Conservation (phyloP, 1,140 invertebrate genomes). For the Drosophila auraria region DNA sequence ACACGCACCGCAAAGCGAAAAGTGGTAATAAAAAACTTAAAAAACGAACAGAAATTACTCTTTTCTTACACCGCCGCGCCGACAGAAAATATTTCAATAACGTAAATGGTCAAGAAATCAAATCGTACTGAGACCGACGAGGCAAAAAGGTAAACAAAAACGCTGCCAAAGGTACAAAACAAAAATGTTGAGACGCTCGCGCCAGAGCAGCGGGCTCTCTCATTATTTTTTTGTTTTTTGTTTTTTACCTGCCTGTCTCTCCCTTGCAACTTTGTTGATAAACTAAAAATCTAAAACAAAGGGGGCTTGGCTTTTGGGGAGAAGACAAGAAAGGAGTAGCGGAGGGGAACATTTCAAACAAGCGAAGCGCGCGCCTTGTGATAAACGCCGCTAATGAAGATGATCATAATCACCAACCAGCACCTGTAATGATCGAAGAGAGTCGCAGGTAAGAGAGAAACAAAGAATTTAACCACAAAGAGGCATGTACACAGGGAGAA, state of each 20-base stretch:
- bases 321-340: conserved; percentile 11
- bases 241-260: conserved; percentile 10
- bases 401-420: conserved; percentile 38
- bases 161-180: conserved; percentile 72
- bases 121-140: conserved; percentile 61
- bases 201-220: conserved; percentile 14
- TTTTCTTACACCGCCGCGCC: conserved; percentile 21
- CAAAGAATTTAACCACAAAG: conserved; percentile 11
- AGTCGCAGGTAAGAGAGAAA: conserved; percentile 50
- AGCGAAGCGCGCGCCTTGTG: conserved; percentile 56
- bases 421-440: conserved; percentile 34
- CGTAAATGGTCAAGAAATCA: conserved; percentile 83
- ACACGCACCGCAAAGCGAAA: conserved; percentile 55
- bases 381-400: conserved; percentile 69
- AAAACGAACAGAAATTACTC: conserved; percentile 15
- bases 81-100: conserved; percentile 69
- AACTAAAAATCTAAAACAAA: conserved; percentile 66
- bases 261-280: conserved; percentile 73
- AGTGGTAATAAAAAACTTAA: conserved; percentile 13
- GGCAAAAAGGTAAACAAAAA: conserved; percentile 81
- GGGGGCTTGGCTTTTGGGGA: conserved; percentile 23
- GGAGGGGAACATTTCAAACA: conserved; percentile 19
- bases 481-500: conserved; percentile 1
- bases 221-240: neutral
- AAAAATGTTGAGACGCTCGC: conserved; percentile 41